Evolutionary conservation across 2,113 vertebrate genomes (phyloP).

Genomic region (Spilogale gracilis): DNA sequence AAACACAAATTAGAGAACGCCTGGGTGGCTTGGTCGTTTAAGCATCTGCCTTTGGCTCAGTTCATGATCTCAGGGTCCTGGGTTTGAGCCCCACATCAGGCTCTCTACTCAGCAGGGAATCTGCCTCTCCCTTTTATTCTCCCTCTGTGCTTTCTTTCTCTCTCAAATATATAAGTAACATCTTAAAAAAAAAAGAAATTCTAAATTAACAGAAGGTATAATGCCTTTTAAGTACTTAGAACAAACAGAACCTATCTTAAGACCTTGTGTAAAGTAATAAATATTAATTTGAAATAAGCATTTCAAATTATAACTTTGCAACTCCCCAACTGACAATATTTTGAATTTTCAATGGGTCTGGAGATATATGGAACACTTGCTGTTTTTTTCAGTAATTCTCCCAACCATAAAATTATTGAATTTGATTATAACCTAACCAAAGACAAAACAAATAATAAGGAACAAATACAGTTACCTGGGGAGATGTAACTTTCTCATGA

Average conservation of each 20-base stretch:
- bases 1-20: neutral
- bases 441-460: neutral
- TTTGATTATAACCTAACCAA: constrained; percentile 31
- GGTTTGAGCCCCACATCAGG: no score
- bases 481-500: constrained; percentile 8
- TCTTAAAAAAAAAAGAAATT: neutral
- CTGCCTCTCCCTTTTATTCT: neutral
- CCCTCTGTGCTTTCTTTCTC: neutral
- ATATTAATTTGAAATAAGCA: constrained; percentile 32
- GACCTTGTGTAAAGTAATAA: neutral
- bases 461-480: neutral
- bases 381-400: constrained; percentile 4
- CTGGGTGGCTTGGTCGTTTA: neutral
- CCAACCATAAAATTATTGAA: neutral
- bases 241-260: neutral
- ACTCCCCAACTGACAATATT: neutral
- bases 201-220: neutral
- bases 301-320: neutral
- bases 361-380: constrained; percentile 19
- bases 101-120: neutral
- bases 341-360: constrained; percentile 6
- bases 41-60: neutral
- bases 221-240: neutral
- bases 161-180: neutral
- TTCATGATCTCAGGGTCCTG: no score